A percentile compares a stretch with the other conserved stretches of the same genome.
Conservation (phyloP, 1,140 invertebrate genomes). For the Drosophila nebulosa region DNA sequence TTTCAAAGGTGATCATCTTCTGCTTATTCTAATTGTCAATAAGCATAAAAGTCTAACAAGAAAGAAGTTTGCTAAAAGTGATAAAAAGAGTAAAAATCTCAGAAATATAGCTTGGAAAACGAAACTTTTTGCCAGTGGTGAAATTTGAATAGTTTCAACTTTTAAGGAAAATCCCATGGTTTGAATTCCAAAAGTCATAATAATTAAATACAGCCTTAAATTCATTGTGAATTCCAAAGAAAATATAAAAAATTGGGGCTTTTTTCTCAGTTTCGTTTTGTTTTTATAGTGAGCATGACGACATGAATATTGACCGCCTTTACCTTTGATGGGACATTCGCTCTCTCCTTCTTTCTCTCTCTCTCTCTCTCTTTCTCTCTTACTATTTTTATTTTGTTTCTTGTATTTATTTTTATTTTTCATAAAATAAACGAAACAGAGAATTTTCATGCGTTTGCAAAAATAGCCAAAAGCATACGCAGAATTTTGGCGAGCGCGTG, state of each 20-base stretch:
- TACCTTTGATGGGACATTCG: neutral
- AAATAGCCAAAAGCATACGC: conserved; percentile 38
- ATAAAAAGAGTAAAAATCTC: no score
- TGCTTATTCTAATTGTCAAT: no score
- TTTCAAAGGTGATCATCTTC: no score
- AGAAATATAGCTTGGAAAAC: no score
- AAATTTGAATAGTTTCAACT: no score
- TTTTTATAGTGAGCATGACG: conserved; percentile 32
- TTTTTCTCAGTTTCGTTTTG: neutral
- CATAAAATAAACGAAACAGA: neutral
- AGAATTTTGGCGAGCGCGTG: conserved; percentile 59
- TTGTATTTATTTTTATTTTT: conserved; percentile 62
- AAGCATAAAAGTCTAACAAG: no score
- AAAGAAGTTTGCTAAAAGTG: no score
- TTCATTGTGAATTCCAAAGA: neutral
- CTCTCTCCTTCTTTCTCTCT: neutral
- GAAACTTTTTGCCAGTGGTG: no score
- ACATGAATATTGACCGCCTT: conserved; percentile 19
- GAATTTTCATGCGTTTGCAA: conserved; percentile 26
- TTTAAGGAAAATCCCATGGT: no score
- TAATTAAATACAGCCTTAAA: neutral
- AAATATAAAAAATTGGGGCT: neutral
- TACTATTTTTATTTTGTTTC: conserved; percentile 36
- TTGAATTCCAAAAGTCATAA: no score
- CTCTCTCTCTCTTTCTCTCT: conserved; percentile 7